A percentile compares a stretch with the other conserved stretches of the same genome.
Evolutionary conservation across 2,113 vertebrate genomes (phyloP).

Genomic region (Lepus europaeus): DNA sequence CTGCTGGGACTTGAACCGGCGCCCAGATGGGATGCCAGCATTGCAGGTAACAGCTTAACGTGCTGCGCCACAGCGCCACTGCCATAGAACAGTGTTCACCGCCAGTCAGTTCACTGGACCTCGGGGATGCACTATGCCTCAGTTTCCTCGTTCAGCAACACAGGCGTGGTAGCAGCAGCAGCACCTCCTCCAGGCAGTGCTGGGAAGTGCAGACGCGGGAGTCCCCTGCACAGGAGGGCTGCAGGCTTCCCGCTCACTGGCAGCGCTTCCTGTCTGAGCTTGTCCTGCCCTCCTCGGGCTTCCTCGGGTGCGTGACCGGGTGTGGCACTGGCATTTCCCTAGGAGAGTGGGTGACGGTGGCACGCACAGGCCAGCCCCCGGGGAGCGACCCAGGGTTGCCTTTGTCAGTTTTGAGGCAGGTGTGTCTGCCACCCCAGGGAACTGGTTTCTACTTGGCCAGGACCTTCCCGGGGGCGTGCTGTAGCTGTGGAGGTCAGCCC

Average conservation of each 20-base stretch:
- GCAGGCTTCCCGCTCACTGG: background rate
- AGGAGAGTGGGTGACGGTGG: fast-evolving
- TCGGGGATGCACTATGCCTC: background rate
- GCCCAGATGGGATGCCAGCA: too few relatives aligned
- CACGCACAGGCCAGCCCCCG: fast-evolving
- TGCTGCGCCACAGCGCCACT: too few relatives aligned
- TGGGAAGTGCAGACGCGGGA: fast-evolving
- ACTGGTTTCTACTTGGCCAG: fast-evolving
- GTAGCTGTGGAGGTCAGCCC: fast-evolving
- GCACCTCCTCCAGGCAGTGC: fast-evolving
- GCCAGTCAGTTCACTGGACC: fast-evolving
- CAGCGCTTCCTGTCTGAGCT: background rate
- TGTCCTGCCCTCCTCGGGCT: background rate
- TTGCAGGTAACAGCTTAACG: too few relatives aligned
- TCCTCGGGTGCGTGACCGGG: background rate
- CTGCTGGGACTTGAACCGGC: too few relatives aligned
- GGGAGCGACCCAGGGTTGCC: fast-evolving
- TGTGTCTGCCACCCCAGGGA: too few relatives aligned
- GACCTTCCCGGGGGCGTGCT: background rate
- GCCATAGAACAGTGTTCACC: too few relatives aligned
- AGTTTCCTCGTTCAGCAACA: background rate
- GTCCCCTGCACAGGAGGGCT: too few relatives aligned
- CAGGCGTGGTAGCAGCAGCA: fast-evolving
- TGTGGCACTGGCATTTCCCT: background rate
- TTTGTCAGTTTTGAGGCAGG: too few relatives aligned